Evolutionary conservation across 2,113 vertebrate species (phyloP).

Genomic region (Dicentrarchus labrax): DNA sequence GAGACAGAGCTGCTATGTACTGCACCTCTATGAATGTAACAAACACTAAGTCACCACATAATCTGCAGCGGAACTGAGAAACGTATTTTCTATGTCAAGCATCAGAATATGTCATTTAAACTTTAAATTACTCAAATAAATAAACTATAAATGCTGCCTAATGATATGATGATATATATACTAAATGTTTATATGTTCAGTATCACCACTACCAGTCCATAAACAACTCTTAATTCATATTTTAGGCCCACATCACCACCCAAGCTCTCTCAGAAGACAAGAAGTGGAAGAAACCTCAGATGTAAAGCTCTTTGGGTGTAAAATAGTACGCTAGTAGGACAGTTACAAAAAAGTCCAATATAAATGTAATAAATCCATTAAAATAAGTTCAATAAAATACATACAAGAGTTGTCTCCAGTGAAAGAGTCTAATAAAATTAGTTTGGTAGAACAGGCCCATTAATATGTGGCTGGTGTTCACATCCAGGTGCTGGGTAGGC

Average conservation of each 20-base stretch:
- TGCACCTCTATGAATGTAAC: constrained; percentile 33
- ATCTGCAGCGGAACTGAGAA: neutral
- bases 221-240: neutral
- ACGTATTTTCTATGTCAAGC: constrained; percentile 10
- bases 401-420: neutral
- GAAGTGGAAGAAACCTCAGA: neutral
- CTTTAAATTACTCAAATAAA: neutral
- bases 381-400: constrained; percentile 25
- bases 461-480: neutral
- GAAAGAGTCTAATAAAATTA: constrained; percentile 15
- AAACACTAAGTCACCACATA: constrained; percentile 9
- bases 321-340: neutral
- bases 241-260: neutral
- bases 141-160: neutral
- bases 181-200: neutral
- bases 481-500: too few species aligned
- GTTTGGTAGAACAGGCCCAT: neutral
- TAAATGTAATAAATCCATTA: neutral
- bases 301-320: neutral
- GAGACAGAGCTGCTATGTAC: constrained; percentile 44
- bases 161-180: neutral
- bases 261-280: neutral
- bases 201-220: neutral
- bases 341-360: neutral
- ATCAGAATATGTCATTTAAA: neutral